phyloP scores from a whole-genome alignment of 2,888 invertebrate genomes.

The Chymomyza caudatula region DNA sequence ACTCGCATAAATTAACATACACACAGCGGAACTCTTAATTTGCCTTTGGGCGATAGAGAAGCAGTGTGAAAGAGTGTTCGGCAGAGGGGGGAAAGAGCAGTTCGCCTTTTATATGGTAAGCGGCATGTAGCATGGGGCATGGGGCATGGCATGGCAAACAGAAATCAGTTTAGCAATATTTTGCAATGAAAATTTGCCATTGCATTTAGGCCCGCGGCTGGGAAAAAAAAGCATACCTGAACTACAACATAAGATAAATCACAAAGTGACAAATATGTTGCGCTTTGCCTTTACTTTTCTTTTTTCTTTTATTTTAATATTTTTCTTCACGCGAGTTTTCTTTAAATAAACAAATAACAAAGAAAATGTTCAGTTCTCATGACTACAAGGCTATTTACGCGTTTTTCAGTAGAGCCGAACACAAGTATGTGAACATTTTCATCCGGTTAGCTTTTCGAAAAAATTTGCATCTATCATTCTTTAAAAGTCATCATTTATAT shows the following conservation, averaged over 20 bases:
- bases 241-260: conserved; percentile 32
- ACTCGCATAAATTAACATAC: conserved; percentile 48
- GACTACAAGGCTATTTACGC: conserved; percentile 14
- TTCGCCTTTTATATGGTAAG: not conserved
- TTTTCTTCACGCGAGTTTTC: conserved; percentile 6
- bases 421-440: no score
- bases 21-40: conserved; percentile 49
- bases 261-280: conserved; percentile 47
- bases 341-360: not conserved
- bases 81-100: not conserved
- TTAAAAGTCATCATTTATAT: no score
- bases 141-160: conserved; percentile 3
- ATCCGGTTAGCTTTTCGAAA: no score
- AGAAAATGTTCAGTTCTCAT: conserved; percentile 2
- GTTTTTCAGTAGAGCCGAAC: conserved; percentile 44
- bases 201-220: not conserved
- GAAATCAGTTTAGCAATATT: conserved; percentile 31
- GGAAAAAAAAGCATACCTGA: not conserved
- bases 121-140: not conserved
- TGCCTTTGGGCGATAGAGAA: conserved; percentile 32
- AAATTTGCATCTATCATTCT: no score
- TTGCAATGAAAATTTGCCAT: conserved; percentile 39
- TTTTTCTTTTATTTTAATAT: conserved; percentile 25
- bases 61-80: not conserved
- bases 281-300: conserved; percentile 16